Evolutionary conservation across 2,113 vertebrate genomes (phyloP).

Genomic region (Scytalopus superciliaris): DNA sequence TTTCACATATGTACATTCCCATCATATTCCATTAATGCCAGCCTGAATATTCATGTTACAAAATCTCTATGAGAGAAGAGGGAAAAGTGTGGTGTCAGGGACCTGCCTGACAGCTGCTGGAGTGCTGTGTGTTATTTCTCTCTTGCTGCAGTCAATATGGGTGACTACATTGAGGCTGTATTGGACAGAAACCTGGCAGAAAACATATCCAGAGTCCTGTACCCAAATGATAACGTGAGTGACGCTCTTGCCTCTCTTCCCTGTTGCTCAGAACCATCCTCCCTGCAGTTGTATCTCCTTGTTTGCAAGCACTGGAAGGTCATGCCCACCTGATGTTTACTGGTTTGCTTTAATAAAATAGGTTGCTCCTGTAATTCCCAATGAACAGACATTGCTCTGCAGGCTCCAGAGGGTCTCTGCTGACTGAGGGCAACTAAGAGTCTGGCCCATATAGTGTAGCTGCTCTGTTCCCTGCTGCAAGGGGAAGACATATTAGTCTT

Average conservation of each 20-base stretch:
- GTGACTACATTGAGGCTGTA: slow-evolving; percentile 86
- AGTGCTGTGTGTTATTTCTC: not conserved
- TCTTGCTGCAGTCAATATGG: slow-evolving; percentile 80
- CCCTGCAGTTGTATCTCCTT: not conserved
- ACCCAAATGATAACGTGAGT: slow-evolving; percentile 89
- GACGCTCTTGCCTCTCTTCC: not conserved
- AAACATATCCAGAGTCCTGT: slow-evolving; percentile 89
- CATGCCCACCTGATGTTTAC: not conserved
- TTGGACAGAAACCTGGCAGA: slow-evolving; percentile 89
- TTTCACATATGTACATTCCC: not conserved
- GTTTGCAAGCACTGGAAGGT: not conserved
- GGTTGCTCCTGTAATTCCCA: not conserved
- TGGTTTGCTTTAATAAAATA: not conserved
- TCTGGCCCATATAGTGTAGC: not conserved
- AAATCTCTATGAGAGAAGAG: not conserved
- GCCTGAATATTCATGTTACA: not conserved
- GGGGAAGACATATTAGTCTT: not conserved
- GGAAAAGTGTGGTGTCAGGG: not conserved
- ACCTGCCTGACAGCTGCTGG: not conserved
- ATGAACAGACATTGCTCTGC: not conserved
- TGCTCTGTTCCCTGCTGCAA: not conserved
- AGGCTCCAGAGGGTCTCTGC: not conserved
- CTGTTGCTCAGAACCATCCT: not conserved
- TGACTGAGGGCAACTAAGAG: not conserved
- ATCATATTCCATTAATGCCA: not conserved